These are phyloP conservation scores for Noctua comes DNA, from an alignment of 2,888 invertebrate genomes.

Conservation along the genomic window DNA sequence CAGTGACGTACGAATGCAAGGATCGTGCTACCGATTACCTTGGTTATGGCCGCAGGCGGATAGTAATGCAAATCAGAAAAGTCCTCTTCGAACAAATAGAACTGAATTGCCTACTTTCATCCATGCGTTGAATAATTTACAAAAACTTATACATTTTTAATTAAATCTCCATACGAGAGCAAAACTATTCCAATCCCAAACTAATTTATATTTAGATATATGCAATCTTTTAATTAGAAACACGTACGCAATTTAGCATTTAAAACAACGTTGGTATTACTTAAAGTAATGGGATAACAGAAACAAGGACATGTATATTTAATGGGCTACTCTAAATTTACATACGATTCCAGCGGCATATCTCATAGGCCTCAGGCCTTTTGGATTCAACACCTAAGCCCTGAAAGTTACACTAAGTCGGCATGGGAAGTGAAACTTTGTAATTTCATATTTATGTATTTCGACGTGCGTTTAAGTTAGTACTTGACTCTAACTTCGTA, in stretches of 20 bases:
- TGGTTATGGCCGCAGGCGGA: neutral
- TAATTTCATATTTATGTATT: conserved; percentile 25
- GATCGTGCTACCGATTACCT: neutral
- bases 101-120: neutral
- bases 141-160: conserved; percentile 30
- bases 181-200: conserved; percentile 47
- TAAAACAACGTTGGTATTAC: conserved; percentile 31
- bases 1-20: neutral
- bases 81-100: neutral
- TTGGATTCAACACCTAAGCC: conserved; percentile 35
- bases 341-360: conserved; percentile 39
- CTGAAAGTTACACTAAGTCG: conserved; percentile 36
- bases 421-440: conserved; percentile 9
- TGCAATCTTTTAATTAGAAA: conserved; percentile 60
- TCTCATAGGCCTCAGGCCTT: conserved; percentile 39
- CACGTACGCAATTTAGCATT: conserved; percentile 48
- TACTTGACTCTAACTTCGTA: neutral
- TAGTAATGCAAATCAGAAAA: neutral
- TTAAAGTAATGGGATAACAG: conserved; percentile 32
- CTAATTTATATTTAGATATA: conserved; percentile 53
- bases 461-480: neutral
- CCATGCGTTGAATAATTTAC: neutral
- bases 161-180: conserved; percentile 34
- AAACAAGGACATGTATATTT: conserved; percentile 40
- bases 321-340: conserved; percentile 37